phyloP scores from a whole-genome alignment of 2,797 vertebrate species.

The Anniella stebbinsi region DNA sequence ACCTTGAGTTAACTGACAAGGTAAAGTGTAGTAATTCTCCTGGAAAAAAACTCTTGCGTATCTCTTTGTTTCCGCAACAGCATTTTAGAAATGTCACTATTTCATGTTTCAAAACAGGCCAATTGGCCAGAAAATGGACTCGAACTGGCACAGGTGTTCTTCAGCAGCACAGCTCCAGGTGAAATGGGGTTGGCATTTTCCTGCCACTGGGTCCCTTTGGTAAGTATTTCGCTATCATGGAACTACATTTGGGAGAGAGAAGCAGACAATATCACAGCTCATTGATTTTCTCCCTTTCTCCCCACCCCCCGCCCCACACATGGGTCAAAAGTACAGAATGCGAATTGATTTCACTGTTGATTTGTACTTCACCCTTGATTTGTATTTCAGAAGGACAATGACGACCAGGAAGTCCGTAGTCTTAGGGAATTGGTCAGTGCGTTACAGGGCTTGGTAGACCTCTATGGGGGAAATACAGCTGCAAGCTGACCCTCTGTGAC shows the following conservation, averaged over 20 bases:
- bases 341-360: too few relatives aligned
- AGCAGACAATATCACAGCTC: not conserved
- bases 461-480: conserved; percentile 92
- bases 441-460: conserved; percentile 86
- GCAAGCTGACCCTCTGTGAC: conserved; percentile 89
- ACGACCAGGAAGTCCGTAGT: conserved; percentile 83
- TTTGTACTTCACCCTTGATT: not conserved
- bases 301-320: not conserved
- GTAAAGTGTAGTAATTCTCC: conserved; percentile 74
- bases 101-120: conserved; percentile 76
- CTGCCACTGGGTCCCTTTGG: conserved; percentile 86
- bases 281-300: not conserved
- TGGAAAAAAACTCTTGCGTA: conserved; percentile 16
- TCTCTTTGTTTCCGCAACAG: accelerated
- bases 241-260: not conserved
- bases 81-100: not conserved
- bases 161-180: conserved; percentile 73
- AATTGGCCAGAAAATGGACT: conserved; percentile 96
- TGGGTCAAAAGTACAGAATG: not conserved
- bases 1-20: conserved; percentile 96
- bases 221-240: conserved; percentile 70
- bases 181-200: conserved; percentile 81
- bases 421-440: conserved; percentile 86
- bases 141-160: conserved; percentile 88
- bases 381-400: conserved; percentile 82